Base-by-base conservation (phyloP, 2,797 vertebrate species). In the Gymnothorax javanicus region DNA sequence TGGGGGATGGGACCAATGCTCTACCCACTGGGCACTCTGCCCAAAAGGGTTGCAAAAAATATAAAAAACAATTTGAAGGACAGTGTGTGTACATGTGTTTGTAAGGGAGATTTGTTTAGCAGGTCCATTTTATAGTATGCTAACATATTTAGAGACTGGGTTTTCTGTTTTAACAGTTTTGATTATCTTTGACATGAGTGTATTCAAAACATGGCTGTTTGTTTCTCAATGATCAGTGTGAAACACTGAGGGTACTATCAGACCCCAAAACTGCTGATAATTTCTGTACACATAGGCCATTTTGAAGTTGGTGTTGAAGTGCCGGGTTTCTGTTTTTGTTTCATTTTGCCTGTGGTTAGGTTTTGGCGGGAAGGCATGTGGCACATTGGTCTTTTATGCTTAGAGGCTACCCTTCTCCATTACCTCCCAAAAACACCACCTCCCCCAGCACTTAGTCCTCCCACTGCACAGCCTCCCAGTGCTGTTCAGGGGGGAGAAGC, bases 1-100 rank as follows among this genome's bases (percentile, higher is more conserved):
- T 92, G 60, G 60, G 62, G 62, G 59, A 17, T 15, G 60, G 67
- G n/a, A 43, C 93, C 96, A 96, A 95, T 95, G 94, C 95, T 95
- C 95, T 94, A 95, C 94, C 94, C 94, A 94, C 95, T 88, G 94
- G 95, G 95, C 94, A 88, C 93, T 92, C 92, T 91, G 94, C 95
- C 95, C 96, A 95, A 95, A 95, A 96, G 94, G 94, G 92, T 94
- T 94, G 94, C 93, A 92, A 94, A 96, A 95, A 75, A 75, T 43
- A 50, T 11, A 75, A 50, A 64, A 50, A 79, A 94, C 93, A 94
- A 94, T 95, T 94, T 95, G 94, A 95, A 95, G 94, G 94, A 93
- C 94, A 95, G 91, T 89, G 92, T 93, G 90, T 94, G 79, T 77
- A 69, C 67, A 71, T 75, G 60, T 88, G 54, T 57, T 59, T 85